Evolutionary conservation across 2,888 invertebrate genomes (phyloP).

Genomic region (Drosophila fulvimacula): DNA sequence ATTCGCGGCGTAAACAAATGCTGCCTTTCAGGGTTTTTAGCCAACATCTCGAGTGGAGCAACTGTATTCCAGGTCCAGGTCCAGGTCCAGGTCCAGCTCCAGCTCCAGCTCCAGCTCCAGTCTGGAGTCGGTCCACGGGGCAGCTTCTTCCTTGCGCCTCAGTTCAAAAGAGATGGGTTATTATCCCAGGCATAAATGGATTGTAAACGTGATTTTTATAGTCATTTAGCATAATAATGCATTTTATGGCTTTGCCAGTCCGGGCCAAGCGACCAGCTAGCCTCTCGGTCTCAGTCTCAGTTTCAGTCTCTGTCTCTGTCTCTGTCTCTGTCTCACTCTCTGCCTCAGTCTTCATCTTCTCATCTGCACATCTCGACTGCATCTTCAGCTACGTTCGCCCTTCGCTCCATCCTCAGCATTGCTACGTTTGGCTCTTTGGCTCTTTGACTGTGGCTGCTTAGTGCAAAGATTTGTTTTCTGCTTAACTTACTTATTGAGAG

Average conservation of each 20-base stretch:
- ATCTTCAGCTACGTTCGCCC: slow-evolving; percentile 13
- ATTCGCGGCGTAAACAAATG: slow-evolving; percentile 84
- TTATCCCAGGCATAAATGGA: slow-evolving; percentile 83
- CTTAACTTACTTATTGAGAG: slow-evolving; percentile 7
- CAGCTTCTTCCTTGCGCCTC: slow-evolving; percentile 56
- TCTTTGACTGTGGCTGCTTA: slow-evolving; percentile 55
- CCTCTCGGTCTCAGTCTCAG: neutral
- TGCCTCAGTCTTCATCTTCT: neutral
- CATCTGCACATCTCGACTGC: slow-evolving; percentile 5
- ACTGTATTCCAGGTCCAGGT: slow-evolving; percentile 1
- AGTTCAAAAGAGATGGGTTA: slow-evolving; percentile 79
- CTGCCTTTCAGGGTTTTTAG: slow-evolving; percentile 76
- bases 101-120: slow-evolving; percentile 6
- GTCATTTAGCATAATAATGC: slow-evolving; percentile 84
- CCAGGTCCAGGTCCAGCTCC: neutral
- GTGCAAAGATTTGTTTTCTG: slow-evolving; percentile 66
- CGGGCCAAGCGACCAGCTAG: slow-evolving; percentile 30
- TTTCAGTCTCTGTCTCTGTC: neutral
- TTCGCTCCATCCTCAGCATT: slow-evolving; percentile 22
- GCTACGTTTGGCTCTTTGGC: slow-evolving; percentile 44
- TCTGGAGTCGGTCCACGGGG: slow-evolving; percentile 1
- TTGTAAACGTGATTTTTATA: slow-evolving; percentile 85
- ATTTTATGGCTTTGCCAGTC: slow-evolving; percentile 78
- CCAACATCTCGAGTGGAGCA: slow-evolving; percentile 34
- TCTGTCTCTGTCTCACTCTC: neutral